Base-by-base conservation (phyloP, 2,888 invertebrate genomes). In the Parnassius mnemosyne region DNA sequence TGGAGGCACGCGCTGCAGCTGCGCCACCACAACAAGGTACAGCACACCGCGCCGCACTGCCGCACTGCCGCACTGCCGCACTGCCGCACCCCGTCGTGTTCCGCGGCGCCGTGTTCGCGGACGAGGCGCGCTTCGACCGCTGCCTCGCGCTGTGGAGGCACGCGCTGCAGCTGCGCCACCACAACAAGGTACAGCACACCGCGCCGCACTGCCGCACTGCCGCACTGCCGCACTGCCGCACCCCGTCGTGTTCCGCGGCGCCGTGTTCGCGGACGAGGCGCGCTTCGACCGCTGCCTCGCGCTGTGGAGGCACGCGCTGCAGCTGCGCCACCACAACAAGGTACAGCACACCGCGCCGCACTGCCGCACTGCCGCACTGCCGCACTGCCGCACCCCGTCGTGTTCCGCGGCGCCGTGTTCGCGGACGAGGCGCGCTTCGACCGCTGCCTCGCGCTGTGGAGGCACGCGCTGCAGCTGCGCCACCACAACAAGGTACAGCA, bases 81-180 rank as follows among this genome's bases (percentile, higher is more conserved):
- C 92, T 97, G 67, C 96, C 97, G 20, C 96, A 97, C 85, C 96
- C 97, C 1, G 94, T 98, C 66, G 95, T 97, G 69, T 97, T 96
- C 84, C 89, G 94, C 69, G 98, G 99, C 58, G 98, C 98, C 2
- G 96, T 98, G 68, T 98, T 97, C 92, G 98, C 98, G 0, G 98
- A 99, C 87, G 95, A 95, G 78, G 95, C 96, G 25, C 93, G 96
- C 68, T 98, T 97, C 87, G 95, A 96, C 78, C 93, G 96, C 73
- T 98, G 98, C 80, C 94, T 97, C 64, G 94, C 94, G 69, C 90
- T 98, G 11, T 98, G 98, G 98, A 87, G 96, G 69, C 96, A 97
- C 83, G 98, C 97, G n/a, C 92, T 98, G 51, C 90, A 94, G 68
- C 86, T 98, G 43, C 86, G 96, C 44, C 96, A 96, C 77, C 89